Percentiles rank a stretch among this genome's conserved stretches.
Conservation (phyloP, 2,888 invertebrate genomes). For the Glyphotaelius pellucidus region DNA sequence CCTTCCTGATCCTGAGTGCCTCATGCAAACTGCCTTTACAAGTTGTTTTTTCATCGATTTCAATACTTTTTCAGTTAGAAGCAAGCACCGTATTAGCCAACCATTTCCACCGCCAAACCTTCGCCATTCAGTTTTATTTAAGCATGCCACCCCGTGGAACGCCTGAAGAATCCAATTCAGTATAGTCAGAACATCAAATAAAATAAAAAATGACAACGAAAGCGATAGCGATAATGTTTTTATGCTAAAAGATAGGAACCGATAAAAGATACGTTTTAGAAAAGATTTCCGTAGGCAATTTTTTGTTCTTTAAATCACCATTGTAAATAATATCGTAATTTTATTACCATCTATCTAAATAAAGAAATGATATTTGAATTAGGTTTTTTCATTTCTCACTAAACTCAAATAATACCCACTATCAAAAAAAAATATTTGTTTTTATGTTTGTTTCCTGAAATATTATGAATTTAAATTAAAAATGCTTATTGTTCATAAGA, state of each 20-base stretch:
- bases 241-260: neutral
- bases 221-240: neutral
- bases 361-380: too few species aligned
- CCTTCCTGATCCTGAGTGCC: neutral
- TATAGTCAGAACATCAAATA: neutral
- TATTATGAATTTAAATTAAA: too few species aligned
- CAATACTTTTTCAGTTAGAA: neutral
- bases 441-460: too few species aligned
- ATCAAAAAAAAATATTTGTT: too few species aligned
- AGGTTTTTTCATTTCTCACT: too few species aligned
- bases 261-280: neutral
- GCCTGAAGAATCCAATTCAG: neutral
- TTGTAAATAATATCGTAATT: too few species aligned
- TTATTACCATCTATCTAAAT: too few species aligned
- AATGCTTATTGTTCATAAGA: too few species aligned
- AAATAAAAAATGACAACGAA: neutral
- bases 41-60: neutral
- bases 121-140: neutral
- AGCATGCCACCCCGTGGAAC: neutral
- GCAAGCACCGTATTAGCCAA: neutral
- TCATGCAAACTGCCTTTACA: neutral
- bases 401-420: too few species aligned
- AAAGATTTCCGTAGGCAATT: neutral
- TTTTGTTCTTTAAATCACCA: too few species aligned
- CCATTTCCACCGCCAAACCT: neutral